Base-by-base conservation (phyloP, 2,888 invertebrate genomes). In the Myathropa florea region DNA sequence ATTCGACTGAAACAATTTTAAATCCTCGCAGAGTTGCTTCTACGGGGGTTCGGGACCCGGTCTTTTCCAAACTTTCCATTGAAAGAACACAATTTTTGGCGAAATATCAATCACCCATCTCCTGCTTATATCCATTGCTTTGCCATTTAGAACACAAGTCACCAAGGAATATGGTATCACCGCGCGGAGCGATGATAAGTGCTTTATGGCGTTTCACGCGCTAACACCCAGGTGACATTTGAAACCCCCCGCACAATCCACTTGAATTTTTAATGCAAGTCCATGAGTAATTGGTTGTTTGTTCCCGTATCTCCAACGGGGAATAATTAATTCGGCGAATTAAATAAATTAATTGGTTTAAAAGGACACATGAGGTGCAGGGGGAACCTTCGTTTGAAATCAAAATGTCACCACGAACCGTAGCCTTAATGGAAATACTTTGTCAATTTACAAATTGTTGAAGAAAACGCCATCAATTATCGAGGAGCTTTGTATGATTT, bases 321-420 rank as follows among this genome's bases (percentile, higher is more conserved):
- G 55, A 72, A 46, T 23, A 46, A 46, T 30, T 53, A 36, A 24
- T 53, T 63, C n/a, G 28, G 26, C 21, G 39, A 72, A 63, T 73
- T 64, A 64, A 64, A 33, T 64, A 26, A 55, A 63, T 64, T 73
- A 73, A 26, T 24, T 57, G 55, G 3, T 23, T 24, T 14, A 23
- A 21, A 33, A 46, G 46, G 46, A 18, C 46, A 46, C 18, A 46
- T 46, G 18, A 18, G 18, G 46, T 6, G n/a, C n/a, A n/a, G n/a
- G n/a, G n/a, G n/a, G n/a, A n/a, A n/a, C n/a, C n/a, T n/a, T n/a
- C n/a, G n/a, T 18, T 46, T 46, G 7, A 46, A 46, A 18, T 7
- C 46, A 46, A 6, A 46, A 18, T 46, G 46, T 6, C 46, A 18
- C 46, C 46, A 18, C 46, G 18, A 18, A 46, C 7, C 18, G 6